Base-by-base conservation (phyloP, 2,888 invertebrate genomes). In the Enoplolaimus lenunculus region DNA sequence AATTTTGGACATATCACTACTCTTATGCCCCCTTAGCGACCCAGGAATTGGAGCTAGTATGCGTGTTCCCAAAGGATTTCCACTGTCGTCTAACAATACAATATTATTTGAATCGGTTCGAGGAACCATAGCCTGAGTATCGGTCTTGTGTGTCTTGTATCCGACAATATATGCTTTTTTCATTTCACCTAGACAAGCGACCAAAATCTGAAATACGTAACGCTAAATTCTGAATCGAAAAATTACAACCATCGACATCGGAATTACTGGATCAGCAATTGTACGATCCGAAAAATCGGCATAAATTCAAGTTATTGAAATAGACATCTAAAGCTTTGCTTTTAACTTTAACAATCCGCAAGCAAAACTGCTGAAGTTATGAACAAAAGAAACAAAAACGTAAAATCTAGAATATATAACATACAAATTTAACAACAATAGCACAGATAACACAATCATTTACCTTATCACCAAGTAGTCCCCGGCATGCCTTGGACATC, bases 1-100 rank as follows among this genome's bases (percentile, higher is more conserved):
- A 60, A 80, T 76, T 73, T 80, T 80, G n/a, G 78, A 73, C 71
- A 78, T 75, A 65, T 76, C 75, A 62, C 73, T 73, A 7, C 77
- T 73, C 26, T 71, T 62, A 57, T 76, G 76, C 7, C 74, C 74
- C 31, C 77, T 73, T 29, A 80, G 72, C 33, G 74, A 73, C 1
- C 75, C 90, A 0, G 98, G 98, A 73, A 99, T 89, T 0, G 98
- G 98, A 1, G 91, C 93, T 77, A 90, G 89, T 75, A 99, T 92
- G 76, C 97, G 86, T 1, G 91, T 98, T 28, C 98, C 98, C 1
- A 95, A 82, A 0, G 98, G 98, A 21, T 90, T 88, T 28, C 95
- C 97, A 78, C 87, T 90, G 78, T 97, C 93, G 78, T 97, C 94
- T 60, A 99, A 89, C 0, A 98, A 84, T 0, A 98, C 97, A 70